Conservation (phyloP, 2,888 invertebrate species). For the Eupithecia centaureata region DNA sequence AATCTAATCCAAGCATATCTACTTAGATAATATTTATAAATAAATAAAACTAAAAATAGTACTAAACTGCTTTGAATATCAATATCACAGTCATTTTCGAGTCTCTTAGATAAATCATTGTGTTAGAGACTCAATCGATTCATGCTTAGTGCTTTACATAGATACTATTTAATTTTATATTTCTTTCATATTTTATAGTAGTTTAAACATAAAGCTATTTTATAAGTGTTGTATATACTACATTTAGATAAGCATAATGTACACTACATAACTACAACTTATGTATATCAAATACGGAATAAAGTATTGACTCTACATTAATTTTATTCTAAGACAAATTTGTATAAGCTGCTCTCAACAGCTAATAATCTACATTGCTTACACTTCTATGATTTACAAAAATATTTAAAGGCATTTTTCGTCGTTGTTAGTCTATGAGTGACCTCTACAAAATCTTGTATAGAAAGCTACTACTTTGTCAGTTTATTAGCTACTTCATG, state of each 20-base stretch:
- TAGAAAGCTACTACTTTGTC: not conserved
- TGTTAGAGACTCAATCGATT: slow-evolving; percentile 29
- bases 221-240: not conserved
- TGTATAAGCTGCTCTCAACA: slow-evolving; percentile 14
- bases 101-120: slow-evolving; percentile 28
- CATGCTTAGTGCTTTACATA: not conserved
- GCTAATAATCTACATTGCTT: not conserved
- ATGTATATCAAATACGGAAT: not conserved
- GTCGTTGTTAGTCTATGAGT: not conserved
- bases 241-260: not conserved
- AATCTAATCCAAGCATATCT: not conserved
- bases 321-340: not conserved
- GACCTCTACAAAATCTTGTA: not conserved
- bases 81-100: slow-evolving; percentile 73
- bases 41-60: slow-evolving; percentile 54
- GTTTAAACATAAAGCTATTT: not conserved
- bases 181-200: not conserved
- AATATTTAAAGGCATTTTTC: not conserved
- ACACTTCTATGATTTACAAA: not conserved
- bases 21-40: slow-evolving; percentile 42
- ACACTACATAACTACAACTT: not conserved
- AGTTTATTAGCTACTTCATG: not conserved
- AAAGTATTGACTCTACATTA: not conserved
- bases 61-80: slow-evolving; percentile 62
- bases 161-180: not conserved